phyloP scores from a whole-genome alignment of 2,797 vertebrate genomes.

The Sebastes hopkinsi region DNA sequence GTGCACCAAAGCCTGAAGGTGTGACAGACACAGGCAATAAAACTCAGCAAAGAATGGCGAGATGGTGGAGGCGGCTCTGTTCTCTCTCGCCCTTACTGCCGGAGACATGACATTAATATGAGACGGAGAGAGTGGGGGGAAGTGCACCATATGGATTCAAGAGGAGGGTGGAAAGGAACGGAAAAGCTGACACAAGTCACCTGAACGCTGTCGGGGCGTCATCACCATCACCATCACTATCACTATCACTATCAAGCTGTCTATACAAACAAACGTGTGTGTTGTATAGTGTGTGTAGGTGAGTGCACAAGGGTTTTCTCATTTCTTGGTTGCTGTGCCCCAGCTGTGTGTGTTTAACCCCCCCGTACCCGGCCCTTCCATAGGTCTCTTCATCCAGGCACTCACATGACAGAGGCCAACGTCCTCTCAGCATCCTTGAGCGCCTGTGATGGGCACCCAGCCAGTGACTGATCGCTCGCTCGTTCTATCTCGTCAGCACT shows the following conservation, averaged over 20 bases:
- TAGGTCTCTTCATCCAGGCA: conserved; percentile 55
- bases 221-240: conserved; percentile 11
- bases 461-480: conserved; percentile 71
- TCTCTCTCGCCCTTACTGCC: conserved; percentile 31
- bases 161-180: conserved; percentile 16
- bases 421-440: conserved; percentile 80
- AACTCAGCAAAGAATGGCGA: conserved; percentile 57
- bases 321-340: conserved; percentile 15
- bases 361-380: conserved; percentile 33
- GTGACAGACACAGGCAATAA: conserved; percentile 75
- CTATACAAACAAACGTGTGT: conserved; percentile 31
- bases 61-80: conserved; percentile 29
- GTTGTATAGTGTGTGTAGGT: neutral
- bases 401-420: conserved; percentile 64
- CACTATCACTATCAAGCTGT: conserved; percentile 23
- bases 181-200: conserved; percentile 68
- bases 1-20: conserved; percentile 70
- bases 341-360: conserved; percentile 68
- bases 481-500: conserved; percentile 76
- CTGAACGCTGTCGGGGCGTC: conserved; percentile 44
- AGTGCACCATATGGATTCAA: conserved; percentile 43
- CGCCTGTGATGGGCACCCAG: conserved; percentile 66
- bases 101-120: conserved; percentile 66
- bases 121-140: conserved; percentile 37
- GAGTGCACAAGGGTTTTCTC: neutral